Base-by-base conservation (phyloP, 2,888 invertebrate species). In the Phyto melanocephala region DNA sequence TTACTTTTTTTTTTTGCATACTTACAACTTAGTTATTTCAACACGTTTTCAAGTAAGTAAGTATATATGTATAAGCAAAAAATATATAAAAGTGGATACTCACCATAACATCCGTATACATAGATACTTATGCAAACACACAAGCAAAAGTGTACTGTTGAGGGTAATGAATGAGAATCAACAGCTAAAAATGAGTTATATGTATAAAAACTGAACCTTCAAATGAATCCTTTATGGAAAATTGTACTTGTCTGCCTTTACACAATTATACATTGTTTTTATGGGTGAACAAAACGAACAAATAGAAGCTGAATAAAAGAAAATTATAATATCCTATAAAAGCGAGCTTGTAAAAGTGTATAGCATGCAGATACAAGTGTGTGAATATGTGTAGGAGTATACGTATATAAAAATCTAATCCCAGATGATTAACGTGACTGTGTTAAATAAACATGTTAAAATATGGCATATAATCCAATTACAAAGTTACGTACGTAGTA, bases 391-490 rank as follows among this genome's bases (percentile, higher is more conserved):
- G 5, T 68, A 47, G 60, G 37, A 33, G 17, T 8, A 28, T 54
- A 3, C 10, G 24, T 17, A 56, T 22, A 28, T 56, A 80, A 62
- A 79, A 58, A 80, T 75, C 77, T 86, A 85, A 87, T 87, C 88
- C 88, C 87, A 76, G 62, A 87, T 86, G 89, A 89, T 89, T 88
- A 88, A 86, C 88, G 88, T 87, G 89, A 87, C 88, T 88, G 47
- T 82, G 82, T 82, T 76, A 82, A 79, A 86, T 81, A 85, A 78
- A 80, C 84, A 80, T 80, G 85, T 85, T 83, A 85, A 84, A 85
- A 85, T 85, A 86, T 86, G 86, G 84, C 86, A 87, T 88, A 88
- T 89, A 88, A 88, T 88, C 88, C 88, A 88, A 89, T 88, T 88
- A 88, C 86, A 87, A 87, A 87, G 87, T 86, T 71, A 75, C 56